Evolutionary conservation across 2,797 vertebrate species (phyloP), one percentile per base, ranked within the genome.

Genomic region (Geotrypetes seraphini): DNA sequence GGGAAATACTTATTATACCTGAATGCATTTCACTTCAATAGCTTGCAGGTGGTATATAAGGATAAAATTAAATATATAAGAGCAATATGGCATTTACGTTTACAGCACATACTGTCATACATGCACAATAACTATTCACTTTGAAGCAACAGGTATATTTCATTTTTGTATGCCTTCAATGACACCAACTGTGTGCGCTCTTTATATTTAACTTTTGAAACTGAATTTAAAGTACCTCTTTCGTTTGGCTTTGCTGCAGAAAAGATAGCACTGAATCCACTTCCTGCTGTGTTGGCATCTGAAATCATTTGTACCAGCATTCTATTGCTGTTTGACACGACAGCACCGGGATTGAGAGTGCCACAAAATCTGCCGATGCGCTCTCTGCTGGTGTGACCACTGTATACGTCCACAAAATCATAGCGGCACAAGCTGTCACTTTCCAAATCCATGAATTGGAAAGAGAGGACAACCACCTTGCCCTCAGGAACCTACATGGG

Each of bases 291-390:
- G 54, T 97, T 98, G 56, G 92, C 93, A 17, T 98, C 96, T 0
- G 95, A 95, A 39, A 94, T 75, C 95, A 99, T 98, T 71, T 96
- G 91, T 39, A 98, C 74, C 59, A 93, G 63, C 93, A 99, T 98
- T 78, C 94, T 98, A 75, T 98, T 97, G 69, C 83, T 74, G 3
- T 73, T 89, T 66, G 96, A 90, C 26, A 99, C 89, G 3, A 99
- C 83, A 19, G 91, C 88, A 1, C 95, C 96, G 0, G 96, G 96
- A 38, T 85, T 88, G 58, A 90, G 89, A 0, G 91, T 97, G 11
- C 96, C 96, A 9, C 96, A 99, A 80, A 99, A 98, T 38, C 92
- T 84, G 4, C 95, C 95, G 0, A 99, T 87, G 28, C 92, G 89
- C 60, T 98, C 95, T 1, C 85, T 87, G 0, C 66, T 86, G 39